Conservation (phyloP, 2,888 invertebrate genomes). For the Caenorhabditis macrosperma region DNA sequence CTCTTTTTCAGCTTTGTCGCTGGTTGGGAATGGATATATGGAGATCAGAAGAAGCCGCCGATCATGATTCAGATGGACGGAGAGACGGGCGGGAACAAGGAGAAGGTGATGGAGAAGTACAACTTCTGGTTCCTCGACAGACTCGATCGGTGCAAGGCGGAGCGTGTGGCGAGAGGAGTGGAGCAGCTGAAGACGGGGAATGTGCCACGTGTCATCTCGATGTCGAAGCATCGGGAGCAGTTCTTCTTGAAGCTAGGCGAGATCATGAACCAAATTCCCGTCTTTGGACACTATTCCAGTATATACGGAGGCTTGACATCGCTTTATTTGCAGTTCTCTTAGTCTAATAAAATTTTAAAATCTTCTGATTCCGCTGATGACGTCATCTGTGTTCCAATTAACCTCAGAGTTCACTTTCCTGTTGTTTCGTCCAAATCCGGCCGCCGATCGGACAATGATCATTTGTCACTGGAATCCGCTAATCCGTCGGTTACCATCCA, state of each 20-base stretch:
- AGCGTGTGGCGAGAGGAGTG: conserved; percentile 61
- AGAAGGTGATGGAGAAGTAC: conserved; percentile 61
- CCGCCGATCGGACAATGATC: conserved; percentile 39
- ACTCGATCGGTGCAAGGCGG: conserved; percentile 52
- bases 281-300: conserved; percentile 69
- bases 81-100: conserved; percentile 72
- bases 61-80: conserved; percentile 74
- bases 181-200: conserved; percentile 41
- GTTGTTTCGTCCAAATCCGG: background rate
- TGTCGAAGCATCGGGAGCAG: conserved; percentile 67
- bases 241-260: conserved; percentile 68
- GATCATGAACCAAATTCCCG: conserved; percentile 66
- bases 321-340: conserved; percentile 63
- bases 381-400: conserved; percentile 1
- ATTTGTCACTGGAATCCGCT: conserved; percentile 19
- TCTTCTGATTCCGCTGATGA: background rate
- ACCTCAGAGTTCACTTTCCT: conserved; percentile 17
- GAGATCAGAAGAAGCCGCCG: conserved; percentile 68
- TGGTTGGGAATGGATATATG: conserved; percentile 76
- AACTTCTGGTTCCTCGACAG: conserved; percentile 71
- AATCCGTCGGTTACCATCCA: conserved; percentile 20
- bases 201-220: conserved; percentile 67
- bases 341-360: background rate
- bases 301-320: conserved; percentile 73
- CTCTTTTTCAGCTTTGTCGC: conserved; percentile 62